Evolutionary conservation across 2,113 vertebrate genomes (phyloP).

Genomic region (Pelvicachromis taeniatus): DNA sequence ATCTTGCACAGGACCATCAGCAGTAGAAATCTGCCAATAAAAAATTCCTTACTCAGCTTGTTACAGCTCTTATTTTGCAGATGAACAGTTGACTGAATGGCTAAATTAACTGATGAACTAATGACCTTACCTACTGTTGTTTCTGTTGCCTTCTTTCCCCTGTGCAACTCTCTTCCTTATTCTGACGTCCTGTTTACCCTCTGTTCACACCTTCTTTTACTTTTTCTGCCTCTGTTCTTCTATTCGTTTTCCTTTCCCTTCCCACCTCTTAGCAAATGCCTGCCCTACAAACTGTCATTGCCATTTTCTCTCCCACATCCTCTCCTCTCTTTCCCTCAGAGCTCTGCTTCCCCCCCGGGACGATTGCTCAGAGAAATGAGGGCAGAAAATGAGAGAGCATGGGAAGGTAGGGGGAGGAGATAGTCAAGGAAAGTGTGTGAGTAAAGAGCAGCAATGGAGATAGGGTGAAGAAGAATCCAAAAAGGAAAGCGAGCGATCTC

Average conservation of each 20-base stretch:
- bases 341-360: constrained; percentile 36
- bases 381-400: constrained; percentile 25
- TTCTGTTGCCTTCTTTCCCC: not conserved
- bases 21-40: not conserved
- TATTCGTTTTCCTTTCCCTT: not conserved
- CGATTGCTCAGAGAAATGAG: constrained; percentile 39
- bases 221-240: not conserved
- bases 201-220: not conserved
- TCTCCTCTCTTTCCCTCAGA: constrained; percentile 17
- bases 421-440: not conserved
- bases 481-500: not conserved
- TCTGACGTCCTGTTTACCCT: not conserved
- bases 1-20: not conserved
- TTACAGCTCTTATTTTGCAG: not conserved
- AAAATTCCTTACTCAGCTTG: not conserved
- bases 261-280: not conserved
- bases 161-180: not conserved
- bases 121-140: constrained; percentile 43
- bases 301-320: constrained; percentile 45
- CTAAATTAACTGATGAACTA: not conserved
- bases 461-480: not conserved
- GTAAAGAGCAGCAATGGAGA: not conserved
- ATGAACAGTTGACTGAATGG: not conserved
- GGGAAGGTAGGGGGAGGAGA: not conserved
- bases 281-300: constrained; percentile 56